These are phyloP conservation scores for Caenorhabditis imperialis DNA, from an alignment of 2,888 invertebrate species.

Conservation along the genomic window DNA sequence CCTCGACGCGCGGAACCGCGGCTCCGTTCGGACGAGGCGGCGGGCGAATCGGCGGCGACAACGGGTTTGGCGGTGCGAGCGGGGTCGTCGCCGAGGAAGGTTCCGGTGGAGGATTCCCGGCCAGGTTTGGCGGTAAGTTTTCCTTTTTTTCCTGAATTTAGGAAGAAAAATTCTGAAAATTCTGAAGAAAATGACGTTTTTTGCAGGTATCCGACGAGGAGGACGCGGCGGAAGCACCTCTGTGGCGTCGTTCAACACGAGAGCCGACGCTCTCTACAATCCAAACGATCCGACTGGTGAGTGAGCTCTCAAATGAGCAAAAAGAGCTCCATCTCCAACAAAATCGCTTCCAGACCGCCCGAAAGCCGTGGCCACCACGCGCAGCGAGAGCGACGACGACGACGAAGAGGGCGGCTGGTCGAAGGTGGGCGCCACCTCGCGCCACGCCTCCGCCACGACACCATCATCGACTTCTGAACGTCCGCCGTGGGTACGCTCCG, in stretches of 20 bases:
- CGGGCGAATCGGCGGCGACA: conserved; percentile 25
- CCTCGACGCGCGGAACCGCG: not conserved
- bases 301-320: too few species aligned
- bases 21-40: conserved; percentile 30
- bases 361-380: conserved; percentile 13
- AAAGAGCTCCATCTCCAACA: not conserved
- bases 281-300: conserved; percentile 51
- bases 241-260: conserved; percentile 59
- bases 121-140: conserved; percentile 20
- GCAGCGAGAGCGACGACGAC: conserved; percentile 42
- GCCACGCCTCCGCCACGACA: conserved; percentile 6
- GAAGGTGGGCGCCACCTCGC: conserved; percentile 28
- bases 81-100: conserved; percentile 15
- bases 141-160: not conserved
- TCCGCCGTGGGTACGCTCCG: conserved; percentile 42
- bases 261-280: conserved; percentile 70
- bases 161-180: too few species aligned
- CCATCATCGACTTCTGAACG: conserved; percentile 24
- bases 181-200: too few species aligned
- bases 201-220: conserved; percentile 56
- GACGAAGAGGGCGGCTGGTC: conserved; percentile 48
- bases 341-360: conserved; percentile 43
- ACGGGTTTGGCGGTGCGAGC: conserved; percentile 22
- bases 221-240: conserved; percentile 64
- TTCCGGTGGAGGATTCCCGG: conserved; percentile 6